Percentiles rank a stretch among this genome's conserved stretches.
These are phyloP conservation scores for Drosophila trapezifrons DNA, from an alignment of 1,140 invertebrate genomes.

Conservation along the genomic window DNA sequence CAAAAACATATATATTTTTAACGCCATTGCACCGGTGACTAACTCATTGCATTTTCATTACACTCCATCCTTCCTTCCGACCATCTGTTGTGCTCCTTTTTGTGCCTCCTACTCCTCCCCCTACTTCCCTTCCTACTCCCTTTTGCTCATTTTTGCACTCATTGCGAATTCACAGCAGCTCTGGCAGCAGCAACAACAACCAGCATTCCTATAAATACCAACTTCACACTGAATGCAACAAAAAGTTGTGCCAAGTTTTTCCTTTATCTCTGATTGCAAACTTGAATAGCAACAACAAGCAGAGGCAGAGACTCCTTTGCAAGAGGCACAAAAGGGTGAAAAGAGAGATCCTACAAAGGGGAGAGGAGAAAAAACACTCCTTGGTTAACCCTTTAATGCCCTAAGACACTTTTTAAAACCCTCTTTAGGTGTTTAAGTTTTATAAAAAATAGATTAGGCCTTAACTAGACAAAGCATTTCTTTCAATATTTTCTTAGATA, in stretches of 20 bases:
- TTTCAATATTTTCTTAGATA: background rate
- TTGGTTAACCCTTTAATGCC: slow-evolving; percentile 30
- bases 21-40: slow-evolving; percentile 26
- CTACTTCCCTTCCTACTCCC: background rate
- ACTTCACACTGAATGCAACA: slow-evolving; percentile 62
- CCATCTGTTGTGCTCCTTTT: slow-evolving; percentile 32
- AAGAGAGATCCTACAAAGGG: background rate
- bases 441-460: background rate
- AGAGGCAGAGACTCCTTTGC: slow-evolving; percentile 24
- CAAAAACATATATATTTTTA: slow-evolving; percentile 11
- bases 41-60: slow-evolving; percentile 40
- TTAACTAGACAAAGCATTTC: no score
- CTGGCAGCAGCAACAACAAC: slow-evolving; percentile 24
- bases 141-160: slow-evolving; percentile 54
- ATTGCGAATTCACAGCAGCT: slow-evolving; percentile 65
- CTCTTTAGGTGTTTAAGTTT: no score
- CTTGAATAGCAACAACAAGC: slow-evolving; percentile 56
- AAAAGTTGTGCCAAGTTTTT: slow-evolving; percentile 65
- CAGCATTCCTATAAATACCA: slow-evolving; percentile 79
- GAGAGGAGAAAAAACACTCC: slow-evolving; percentile 24
- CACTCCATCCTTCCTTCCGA: slow-evolving; percentile 9
- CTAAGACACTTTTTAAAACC: background rate
- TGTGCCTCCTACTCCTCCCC: slow-evolving; percentile 13
- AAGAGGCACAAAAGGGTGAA: background rate
- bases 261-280: slow-evolving; percentile 79